These are phyloP conservation scores for Aphidius colemani DNA, from an alignment of 2,888 invertebrate species.

Conservation along the genomic window DNA sequence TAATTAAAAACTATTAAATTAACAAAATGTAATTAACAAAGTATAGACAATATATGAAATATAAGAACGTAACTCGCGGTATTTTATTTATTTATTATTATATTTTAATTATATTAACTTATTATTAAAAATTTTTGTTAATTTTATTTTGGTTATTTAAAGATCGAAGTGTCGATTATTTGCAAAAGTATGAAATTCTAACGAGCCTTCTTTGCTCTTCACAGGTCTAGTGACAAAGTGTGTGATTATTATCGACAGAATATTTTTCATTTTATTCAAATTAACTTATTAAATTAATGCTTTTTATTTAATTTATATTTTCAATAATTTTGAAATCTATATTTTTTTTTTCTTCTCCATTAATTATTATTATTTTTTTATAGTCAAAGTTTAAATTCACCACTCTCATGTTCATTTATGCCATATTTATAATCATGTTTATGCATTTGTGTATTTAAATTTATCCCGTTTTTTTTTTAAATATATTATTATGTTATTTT, in stretches of 20 bases:
- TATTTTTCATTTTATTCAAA: conserved; percentile 37
- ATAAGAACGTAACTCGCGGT: conserved; percentile 31
- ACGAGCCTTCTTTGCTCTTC: conserved; percentile 42
- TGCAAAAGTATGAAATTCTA: conserved; percentile 60
- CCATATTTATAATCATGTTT: conserved; percentile 36
- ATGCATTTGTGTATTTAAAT: conserved; percentile 37
- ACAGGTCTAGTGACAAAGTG: conserved; percentile 51
- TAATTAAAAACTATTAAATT: too few relatives aligned
- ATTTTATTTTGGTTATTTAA: conserved; percentile 41
- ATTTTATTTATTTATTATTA: conserved; percentile 12
- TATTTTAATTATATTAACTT: neutral
- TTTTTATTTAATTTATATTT: conserved; percentile 29
- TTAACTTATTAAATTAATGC: conserved; percentile 6
- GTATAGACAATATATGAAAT: conserved; percentile 21
- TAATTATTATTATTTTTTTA: conserved; percentile 23
- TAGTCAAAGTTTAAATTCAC: neutral
- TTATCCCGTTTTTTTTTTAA: conserved; percentile 30
- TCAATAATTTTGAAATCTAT: conserved; percentile 17
- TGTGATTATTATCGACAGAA: conserved; percentile 53
- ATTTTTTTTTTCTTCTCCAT: conserved; percentile 34
- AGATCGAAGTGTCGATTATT: conserved; percentile 54
- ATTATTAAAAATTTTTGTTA: conserved; percentile 1
- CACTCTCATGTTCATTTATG: conserved; percentile 33
- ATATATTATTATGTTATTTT: conserved; percentile 33
- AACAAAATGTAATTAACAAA: conserved; percentile 21